Base-by-base conservation (phyloP, 1,140 invertebrate species). In the Plodia interpunctella region DNA sequence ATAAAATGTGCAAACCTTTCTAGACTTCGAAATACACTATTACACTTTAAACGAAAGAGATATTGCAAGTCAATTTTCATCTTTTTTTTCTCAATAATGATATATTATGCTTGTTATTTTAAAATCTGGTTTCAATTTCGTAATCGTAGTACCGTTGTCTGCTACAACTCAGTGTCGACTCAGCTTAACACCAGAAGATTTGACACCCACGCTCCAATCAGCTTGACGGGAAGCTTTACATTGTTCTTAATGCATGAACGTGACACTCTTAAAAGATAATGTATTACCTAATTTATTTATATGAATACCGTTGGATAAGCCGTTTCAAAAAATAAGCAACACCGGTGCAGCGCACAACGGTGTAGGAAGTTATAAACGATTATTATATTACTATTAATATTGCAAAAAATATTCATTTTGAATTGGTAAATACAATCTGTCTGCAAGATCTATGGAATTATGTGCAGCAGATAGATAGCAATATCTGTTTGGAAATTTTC, bases 161-260 rank as follows among this genome's bases (percentile, higher is more conserved):
- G 21, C 6, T 3, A 6, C 38, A 44, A 2, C 2, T 1, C 38
- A 17, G 10, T 15, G 38, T 44, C 38, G 13, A 15, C 15, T 17
- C 38, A n/a, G 38, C 38, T 15, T 44, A 38, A 38, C 38, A 44
- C 38, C 20, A 53, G 15, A 59, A 72, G 60, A 70, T 65, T 44
- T 60, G 64, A 59, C 78, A 72, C 79, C 79, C 67, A 85, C 82
- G 66, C 72, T 65, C 57, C 64, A 77, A 65, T 79, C 67, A 70
- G 25, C 52, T 52, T 62, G 66, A 67, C 76, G 74, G 78, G 75
- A 80, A 80, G 74, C 69, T 59, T 44, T 57, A 65, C 62, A 68
- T 72, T 72, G 74, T 73, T 68, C 64, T 68, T 53, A 57, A 63
- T 65, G 53, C 63, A 61, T 61, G 65, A 65, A 72, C 69, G n/a